phyloP scores from a whole-genome alignment of 2,888 invertebrate genomes.

The Crepidodera aurea region DNA sequence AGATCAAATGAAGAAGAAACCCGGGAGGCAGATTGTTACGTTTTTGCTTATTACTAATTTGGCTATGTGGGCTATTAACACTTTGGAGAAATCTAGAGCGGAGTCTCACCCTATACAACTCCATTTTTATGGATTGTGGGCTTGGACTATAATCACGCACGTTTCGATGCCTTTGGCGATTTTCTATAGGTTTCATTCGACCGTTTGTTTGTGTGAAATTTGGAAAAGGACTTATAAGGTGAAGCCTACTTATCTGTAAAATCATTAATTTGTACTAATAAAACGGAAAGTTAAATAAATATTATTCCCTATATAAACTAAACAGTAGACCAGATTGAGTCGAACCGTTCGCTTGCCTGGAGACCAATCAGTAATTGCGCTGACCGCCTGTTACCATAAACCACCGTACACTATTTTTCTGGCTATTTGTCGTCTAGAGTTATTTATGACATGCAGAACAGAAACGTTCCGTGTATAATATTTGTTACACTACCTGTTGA shows the following conservation, averaged over 20 bases:
- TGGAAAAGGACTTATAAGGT: conserved; percentile 96
- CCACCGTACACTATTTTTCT: no score
- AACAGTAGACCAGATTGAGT: no score
- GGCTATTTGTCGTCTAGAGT: no score
- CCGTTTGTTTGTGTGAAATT: conserved; percentile 94
- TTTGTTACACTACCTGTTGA: no score
- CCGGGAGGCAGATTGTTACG: conserved; percentile 92
- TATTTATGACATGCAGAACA: no score
- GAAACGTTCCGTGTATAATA: no score
- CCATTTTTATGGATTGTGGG: conserved; percentile 92
- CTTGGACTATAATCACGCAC: conserved; percentile 95
- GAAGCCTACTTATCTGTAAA: conserved; percentile 68
- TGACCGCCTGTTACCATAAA: no score
- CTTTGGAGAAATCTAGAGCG: conserved; percentile 88
- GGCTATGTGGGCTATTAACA: conserved; percentile 95
- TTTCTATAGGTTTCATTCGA: conserved; percentile 94
- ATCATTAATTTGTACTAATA: no score
- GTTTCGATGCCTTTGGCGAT: conserved; percentile 93
- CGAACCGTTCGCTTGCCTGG: no score
- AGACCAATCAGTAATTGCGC: no score
- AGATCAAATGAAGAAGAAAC: conserved; percentile 85
- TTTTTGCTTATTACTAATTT: conserved; percentile 89
- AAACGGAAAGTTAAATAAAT: no score
- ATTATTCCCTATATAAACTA: no score
- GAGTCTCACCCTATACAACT: conserved; percentile 92